Evolutionary conservation across 2,797 vertebrate species (phyloP).

Genomic region (Cheracebus regulus): DNA sequence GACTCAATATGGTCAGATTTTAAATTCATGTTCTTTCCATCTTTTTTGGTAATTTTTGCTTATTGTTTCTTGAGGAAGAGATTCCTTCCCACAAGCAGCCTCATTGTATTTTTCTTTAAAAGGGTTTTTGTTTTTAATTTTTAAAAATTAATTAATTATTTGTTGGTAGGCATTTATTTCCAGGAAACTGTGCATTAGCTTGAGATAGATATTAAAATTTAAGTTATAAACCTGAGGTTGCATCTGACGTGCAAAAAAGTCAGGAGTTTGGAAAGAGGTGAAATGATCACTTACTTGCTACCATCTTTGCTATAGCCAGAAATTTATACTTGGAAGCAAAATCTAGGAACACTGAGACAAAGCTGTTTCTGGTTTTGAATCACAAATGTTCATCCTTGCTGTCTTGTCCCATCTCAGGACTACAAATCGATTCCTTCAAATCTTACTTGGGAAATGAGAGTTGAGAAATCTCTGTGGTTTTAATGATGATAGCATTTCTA

Average conservation of each 20-base stretch:
- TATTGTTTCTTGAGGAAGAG: background rate
- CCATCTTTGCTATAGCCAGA: background rate
- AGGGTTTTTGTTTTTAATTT: background rate
- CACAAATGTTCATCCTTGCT: background rate
- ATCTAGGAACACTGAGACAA: background rate
- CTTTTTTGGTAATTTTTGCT: background rate
- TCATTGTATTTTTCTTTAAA: background rate
- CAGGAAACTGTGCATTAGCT: background rate
- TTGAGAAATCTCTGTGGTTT: background rate
- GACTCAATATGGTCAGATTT: conserved; percentile 17
- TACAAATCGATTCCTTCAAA: background rate
- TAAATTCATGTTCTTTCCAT: background rate
- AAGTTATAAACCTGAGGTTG: background rate
- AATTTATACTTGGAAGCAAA: background rate
- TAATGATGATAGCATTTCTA: background rate
- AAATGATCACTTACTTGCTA: background rate
- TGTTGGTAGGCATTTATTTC: background rate
- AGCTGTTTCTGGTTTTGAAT: background rate
- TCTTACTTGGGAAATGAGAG: background rate
- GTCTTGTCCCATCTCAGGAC: background rate
- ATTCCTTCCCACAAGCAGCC: background rate
- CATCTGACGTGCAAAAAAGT: background rate
- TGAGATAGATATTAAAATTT: conserved; percentile 14
- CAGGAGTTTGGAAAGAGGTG: background rate
- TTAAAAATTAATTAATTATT: background rate